phyloP scores from a whole-genome alignment of 2,888 invertebrate genomes.

The Thelaira solivaga region DNA sequence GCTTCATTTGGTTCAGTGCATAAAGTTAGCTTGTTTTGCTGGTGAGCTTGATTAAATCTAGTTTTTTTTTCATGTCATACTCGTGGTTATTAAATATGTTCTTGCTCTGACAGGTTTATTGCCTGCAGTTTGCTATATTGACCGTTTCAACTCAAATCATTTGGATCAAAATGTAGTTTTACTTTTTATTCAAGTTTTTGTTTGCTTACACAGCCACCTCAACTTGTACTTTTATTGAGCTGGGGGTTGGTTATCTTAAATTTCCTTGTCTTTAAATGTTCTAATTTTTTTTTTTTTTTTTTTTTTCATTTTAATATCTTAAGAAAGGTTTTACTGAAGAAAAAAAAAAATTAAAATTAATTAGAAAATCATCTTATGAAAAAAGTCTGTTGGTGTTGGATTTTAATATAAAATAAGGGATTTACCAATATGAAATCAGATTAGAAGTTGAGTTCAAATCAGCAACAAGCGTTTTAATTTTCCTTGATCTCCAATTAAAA shows the following conservation, averaged over 20 bases:
- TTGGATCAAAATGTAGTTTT: constrained; percentile 2
- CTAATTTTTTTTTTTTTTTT: not conserved
- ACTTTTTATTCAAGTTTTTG: not conserved
- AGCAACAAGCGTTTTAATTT: constrained; percentile 50
- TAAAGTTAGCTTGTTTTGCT: not conserved
- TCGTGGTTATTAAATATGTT: constrained; percentile 2
- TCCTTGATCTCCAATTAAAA: constrained; percentile 45
- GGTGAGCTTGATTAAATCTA: not conserved
- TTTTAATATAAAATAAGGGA: constrained; percentile 59
- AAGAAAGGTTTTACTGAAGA: not conserved
- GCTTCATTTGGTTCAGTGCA: not conserved
- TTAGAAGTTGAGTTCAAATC: constrained; percentile 46
- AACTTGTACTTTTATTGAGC: constrained; percentile 9
- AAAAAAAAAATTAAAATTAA: constrained; percentile 2
- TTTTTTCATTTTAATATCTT: not conserved
- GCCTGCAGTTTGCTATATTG: not conserved
- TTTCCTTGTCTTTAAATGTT: constrained; percentile 14
- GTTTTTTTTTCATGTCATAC: no score
- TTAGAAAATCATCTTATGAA: constrained; percentile 1
- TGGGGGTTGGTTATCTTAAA: constrained; percentile 17
- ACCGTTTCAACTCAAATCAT: not conserved
- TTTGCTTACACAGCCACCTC: not conserved
- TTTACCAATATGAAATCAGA: constrained; percentile 48
- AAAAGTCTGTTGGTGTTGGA: constrained; percentile 37
- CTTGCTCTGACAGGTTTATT: constrained; percentile 35